A percentile compares a stretch with the other conserved stretches of the same genome.
Evolutionary conservation across 2,888 invertebrate genomes (phyloP).

Genomic region (Plebejus melissa): DNA sequence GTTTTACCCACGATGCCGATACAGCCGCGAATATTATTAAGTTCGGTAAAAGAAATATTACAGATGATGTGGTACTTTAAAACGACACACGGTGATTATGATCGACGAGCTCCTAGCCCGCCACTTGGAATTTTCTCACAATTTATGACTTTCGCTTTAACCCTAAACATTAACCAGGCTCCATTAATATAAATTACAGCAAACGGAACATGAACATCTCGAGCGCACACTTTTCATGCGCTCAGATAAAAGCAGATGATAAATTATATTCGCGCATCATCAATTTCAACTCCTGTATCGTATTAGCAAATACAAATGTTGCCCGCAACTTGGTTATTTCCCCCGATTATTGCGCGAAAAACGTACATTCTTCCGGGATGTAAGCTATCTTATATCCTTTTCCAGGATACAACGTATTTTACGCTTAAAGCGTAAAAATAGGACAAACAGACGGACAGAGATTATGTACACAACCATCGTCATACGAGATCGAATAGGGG

Average conservation of each 20-base stretch:
- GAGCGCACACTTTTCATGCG: constrained; percentile 21
- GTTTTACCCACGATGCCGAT: background rate
- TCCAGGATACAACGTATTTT: background rate
- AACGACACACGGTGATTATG: background rate
- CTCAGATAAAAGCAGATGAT: constrained; percentile 17
- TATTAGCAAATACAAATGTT: background rate
- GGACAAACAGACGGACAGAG: background rate
- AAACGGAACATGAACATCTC: constrained; percentile 5
- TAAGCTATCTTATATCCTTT: no score
- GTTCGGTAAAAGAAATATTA: background rate
- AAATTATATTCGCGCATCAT: constrained; percentile 18
- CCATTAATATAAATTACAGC: constrained; percentile 8
- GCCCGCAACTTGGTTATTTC: background rate
- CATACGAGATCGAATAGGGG: no score
- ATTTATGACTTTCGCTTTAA: background rate
- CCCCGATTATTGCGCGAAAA: no score
- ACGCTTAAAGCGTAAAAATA: background rate
- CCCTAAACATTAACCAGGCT: constrained; percentile 4
- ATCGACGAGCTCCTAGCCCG: background rate
- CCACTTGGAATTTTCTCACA: background rate
- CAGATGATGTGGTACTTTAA: background rate
- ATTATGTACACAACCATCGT: no score
- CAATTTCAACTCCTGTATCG: constrained; percentile 14
- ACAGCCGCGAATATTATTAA: background rate
- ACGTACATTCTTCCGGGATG: no score